phyloP scores from a whole-genome alignment of 2,113 vertebrate genomes.

The Oceanites oceanicus region DNA sequence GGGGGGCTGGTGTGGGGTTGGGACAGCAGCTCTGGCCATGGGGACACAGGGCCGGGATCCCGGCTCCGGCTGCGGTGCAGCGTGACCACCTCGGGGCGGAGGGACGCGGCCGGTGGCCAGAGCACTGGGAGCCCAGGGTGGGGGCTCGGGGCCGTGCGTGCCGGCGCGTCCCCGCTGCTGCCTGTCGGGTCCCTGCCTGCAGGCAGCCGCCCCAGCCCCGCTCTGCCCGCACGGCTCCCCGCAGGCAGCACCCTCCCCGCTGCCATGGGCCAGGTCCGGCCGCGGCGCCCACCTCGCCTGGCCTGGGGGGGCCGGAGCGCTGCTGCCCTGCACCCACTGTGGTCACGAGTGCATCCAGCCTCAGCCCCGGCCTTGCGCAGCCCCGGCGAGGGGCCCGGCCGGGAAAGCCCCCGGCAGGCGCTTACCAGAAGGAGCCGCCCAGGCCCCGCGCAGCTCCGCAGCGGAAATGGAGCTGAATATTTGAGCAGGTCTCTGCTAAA shows the following conservation, averaged over 20 bases:
- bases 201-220: neutral
- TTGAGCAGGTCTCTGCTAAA: conserved; percentile 48
- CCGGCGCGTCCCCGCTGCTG: neutral
- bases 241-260: neutral
- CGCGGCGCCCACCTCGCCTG: neutral
- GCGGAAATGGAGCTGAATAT: conserved; percentile 61
- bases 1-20: neutral
- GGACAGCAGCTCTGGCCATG: neutral
- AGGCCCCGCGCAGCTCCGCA: neutral
- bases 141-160: neutral
- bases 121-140: neutral
- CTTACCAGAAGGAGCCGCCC: conserved; percentile 49
- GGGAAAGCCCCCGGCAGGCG: conserved; percentile 9
- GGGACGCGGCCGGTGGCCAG: no score
- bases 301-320: no score
- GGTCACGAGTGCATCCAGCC: fast-evolving
- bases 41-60: no score
- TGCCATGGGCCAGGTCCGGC: neutral
- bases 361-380: neutral
- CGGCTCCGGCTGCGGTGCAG: fast-evolving
- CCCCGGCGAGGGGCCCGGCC: neutral
- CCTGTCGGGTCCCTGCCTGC: neutral
- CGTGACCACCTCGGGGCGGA: fast-evolving
- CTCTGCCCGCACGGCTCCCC: neutral
- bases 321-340: neutral